A percentile compares a stretch with the other conserved stretches of the same genome.
Evolutionary conservation across 2,797 vertebrate species (phyloP).

Genomic region (Lepus townsendii): DNA sequence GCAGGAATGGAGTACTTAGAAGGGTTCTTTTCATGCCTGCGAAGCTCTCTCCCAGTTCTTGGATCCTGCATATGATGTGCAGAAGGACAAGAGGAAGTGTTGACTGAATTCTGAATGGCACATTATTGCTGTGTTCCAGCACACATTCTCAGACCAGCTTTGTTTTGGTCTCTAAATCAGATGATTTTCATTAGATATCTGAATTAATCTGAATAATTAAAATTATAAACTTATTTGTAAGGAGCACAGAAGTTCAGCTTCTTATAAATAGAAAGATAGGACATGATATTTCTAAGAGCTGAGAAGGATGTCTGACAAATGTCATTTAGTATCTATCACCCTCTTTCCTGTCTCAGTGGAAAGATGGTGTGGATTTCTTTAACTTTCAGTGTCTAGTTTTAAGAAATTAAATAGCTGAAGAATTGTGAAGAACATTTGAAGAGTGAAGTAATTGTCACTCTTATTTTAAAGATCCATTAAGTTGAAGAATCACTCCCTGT

Average conservation of each 20-base stretch:
- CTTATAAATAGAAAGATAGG: not conserved
- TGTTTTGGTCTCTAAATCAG: not conserved
- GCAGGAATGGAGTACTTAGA: slow-evolving; percentile 34
- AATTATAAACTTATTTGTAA: not conserved
- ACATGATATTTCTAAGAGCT: not conserved
- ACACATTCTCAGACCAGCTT: not conserved
- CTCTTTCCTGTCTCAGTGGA: not conserved
- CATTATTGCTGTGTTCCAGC: slow-evolving; percentile 1
- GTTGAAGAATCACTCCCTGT: not conserved
- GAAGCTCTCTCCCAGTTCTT: slow-evolving; percentile 17
- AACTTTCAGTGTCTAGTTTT: not conserved
- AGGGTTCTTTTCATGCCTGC: slow-evolving; percentile 67
- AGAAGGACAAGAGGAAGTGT: slow-evolving; percentile 9
- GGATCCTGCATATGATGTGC: not conserved
- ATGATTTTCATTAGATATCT: slow-evolving; percentile 43
- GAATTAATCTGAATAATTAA: slow-evolving; percentile 4
- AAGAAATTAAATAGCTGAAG: slow-evolving; percentile 10
- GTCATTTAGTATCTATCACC: not conserved
- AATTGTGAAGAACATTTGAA: not conserved
- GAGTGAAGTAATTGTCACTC: not conserved
- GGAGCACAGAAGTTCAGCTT: not conserved
- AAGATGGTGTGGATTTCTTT: not conserved
- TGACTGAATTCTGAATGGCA: slow-evolving; percentile 43
- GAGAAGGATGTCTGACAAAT: not conserved
- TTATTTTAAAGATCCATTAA: not conserved